These are phyloP conservation scores for Cryptocheilus praepositus DNA, from an alignment of 2,888 invertebrate species.

Conservation along the genomic window DNA sequence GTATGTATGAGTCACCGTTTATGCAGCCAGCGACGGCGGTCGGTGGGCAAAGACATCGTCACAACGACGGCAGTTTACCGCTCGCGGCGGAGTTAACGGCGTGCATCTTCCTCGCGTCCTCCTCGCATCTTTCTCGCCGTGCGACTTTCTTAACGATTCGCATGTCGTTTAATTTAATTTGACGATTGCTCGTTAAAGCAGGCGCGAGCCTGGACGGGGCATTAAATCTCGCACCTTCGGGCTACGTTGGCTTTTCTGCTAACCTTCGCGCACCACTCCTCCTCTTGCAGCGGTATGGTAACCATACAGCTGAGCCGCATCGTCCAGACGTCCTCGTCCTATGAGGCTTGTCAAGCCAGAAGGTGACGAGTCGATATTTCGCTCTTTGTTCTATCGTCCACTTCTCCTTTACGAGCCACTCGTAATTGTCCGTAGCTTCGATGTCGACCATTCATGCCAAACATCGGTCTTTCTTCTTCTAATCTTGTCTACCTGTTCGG, in stretches of 20 bases:
- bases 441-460: no score
- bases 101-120: constrained; percentile 37
- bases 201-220: constrained; percentile 39
- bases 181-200: constrained; percentile 69
- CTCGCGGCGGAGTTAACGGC: constrained; percentile 53
- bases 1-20: constrained; percentile 26
- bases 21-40: constrained; percentile 24
- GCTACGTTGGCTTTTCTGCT: constrained; percentile 4
- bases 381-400: no score
- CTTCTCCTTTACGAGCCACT: no score
- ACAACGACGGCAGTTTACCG: constrained; percentile 41
- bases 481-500: no score
- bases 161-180: constrained; percentile 70
- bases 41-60: constrained; percentile 17
- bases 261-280: no score
- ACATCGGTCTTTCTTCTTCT: no score
- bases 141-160: constrained; percentile 61
- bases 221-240: constrained; percentile 59
- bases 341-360: neutral
- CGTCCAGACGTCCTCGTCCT: neutral
- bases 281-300: no score
- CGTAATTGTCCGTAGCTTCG: no score
- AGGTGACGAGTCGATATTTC: no score
- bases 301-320: neutral
- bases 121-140: constrained; percentile 2